phyloP scores from a whole-genome alignment of 2,797 vertebrate species.

The Fundulus diaphanus region DNA sequence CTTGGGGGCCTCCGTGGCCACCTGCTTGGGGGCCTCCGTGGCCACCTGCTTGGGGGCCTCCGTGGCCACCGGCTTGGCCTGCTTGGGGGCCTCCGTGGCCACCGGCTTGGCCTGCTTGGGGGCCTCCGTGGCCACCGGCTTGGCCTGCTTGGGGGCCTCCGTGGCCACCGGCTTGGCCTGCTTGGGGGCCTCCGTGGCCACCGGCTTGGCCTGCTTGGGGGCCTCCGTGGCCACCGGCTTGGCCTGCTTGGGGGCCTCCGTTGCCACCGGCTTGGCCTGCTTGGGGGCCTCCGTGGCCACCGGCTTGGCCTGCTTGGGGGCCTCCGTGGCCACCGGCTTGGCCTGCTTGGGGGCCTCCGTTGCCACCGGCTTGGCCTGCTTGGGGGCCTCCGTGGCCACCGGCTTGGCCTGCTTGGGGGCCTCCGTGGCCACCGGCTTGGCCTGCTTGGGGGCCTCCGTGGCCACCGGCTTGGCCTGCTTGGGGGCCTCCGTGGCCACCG shows the following conservation, averaged over 20 bases:
- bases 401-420: not conserved
- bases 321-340: not conserved
- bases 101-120: not conserved
- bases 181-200: not conserved
- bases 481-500: not conserved
- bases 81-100: not conserved
- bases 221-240: not conserved
- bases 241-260: not conserved
- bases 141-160: not conserved
- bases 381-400: not conserved
- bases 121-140: not conserved
- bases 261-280: accelerated
- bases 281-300: not conserved
- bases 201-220: not conserved
- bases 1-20: not conserved
- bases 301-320: not conserved
- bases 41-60: not conserved
- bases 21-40: not conserved
- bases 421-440: not conserved
- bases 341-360: not conserved
- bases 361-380: too few species aligned
- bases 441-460: not conserved
- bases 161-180: not conserved
- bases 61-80: not conserved
- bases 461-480: not conserved